Base-by-base conservation (phyloP, 1,140 invertebrate genomes). In the Heliconius melpomene region DNA sequence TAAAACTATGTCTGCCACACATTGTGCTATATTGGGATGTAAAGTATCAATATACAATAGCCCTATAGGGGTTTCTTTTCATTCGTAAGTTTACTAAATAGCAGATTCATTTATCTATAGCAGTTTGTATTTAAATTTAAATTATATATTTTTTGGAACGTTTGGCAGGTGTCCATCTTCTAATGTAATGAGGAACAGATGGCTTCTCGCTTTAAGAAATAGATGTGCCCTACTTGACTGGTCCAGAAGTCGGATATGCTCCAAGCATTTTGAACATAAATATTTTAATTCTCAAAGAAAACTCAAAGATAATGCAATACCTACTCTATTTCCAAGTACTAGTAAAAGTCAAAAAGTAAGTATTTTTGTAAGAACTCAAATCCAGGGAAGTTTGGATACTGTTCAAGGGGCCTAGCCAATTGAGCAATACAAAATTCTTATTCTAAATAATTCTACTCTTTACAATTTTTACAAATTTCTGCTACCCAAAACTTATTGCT, bases 211-310 rank as follows among this genome's bases (percentile, higher is more conserved):
- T 57, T 82, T 94, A n/a, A 91, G 85, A 81, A 88, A 88, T 75
- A 91, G 87, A 81, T 94, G 91, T 81, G 74, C 85, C 72, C 66
- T 85, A 29, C 81, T 94, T 38, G 90, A 94, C 75, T 94, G 91
- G 90, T 75, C 76, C 16, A 90, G 85, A 79, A 93, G 92, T 60
- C 88, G 82, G 78, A 92, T 94, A 70, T 94, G 92, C 78, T 94
- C 92, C 0, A 91, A 86, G 73, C 92, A 94, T 86, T 94, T 94
- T 86, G 91, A 94, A 77, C 78, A 84, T 16, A 91, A 90, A 83
- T 89, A 85, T 85, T 90, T 93, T 84, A 88, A 94, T 86, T 74
- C 83, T 57, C 85, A 89, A 75, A 86, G 86, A 77, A 91, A 82
- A 82, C 83, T 94, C 3, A 90, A 82, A 66, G 85, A 87, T 5